phyloP scores from a whole-genome alignment of 2,797 vertebrate species.

The Sebastes jordani region DNA sequence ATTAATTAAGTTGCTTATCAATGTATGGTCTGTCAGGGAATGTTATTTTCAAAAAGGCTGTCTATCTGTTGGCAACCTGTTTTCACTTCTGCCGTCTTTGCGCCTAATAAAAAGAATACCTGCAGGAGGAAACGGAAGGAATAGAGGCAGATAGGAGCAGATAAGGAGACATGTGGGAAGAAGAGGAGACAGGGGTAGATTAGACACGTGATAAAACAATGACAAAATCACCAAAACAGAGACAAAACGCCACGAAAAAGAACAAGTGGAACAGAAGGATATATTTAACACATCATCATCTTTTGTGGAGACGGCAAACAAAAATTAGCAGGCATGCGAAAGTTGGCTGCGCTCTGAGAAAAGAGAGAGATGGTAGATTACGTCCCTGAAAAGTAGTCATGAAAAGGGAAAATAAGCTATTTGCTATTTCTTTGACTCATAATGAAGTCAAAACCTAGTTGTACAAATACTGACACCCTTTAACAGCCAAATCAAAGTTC shows the following conservation, averaged over 20 bases:
- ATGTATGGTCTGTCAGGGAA: slow-evolving; percentile 74
- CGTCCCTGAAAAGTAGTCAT: slow-evolving; percentile 22
- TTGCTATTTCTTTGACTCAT: neutral
- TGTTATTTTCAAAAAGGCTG: slow-evolving; percentile 66
- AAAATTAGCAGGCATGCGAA: slow-evolving; percentile 34
- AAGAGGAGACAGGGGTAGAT: slow-evolving; percentile 53
- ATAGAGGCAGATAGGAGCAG: slow-evolving; percentile 46
- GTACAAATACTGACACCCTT: neutral
- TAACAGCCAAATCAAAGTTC: neutral
- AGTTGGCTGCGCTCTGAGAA: neutral
- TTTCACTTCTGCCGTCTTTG: slow-evolving; percentile 56
- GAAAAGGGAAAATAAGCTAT: slow-evolving; percentile 24
- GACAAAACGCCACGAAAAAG: slow-evolving; percentile 28
- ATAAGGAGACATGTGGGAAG: slow-evolving; percentile 58
- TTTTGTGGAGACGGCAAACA: slow-evolving; percentile 43
- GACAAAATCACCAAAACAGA: slow-evolving; percentile 61
- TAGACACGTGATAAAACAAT: slow-evolving; percentile 56
- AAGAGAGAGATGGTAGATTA: slow-evolving; percentile 32
- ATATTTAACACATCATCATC: slow-evolving; percentile 59
- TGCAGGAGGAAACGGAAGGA: slow-evolving; percentile 56
- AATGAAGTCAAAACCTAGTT: neutral
- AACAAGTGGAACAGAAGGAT: slow-evolving; percentile 44
- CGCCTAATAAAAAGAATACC: slow-evolving; percentile 61
- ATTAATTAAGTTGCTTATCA: slow-evolving; percentile 85
- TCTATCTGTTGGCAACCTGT: slow-evolving; percentile 67